Evolutionary conservation across 2,797 vertebrate species (phyloP), one percentile per base, ranked within the genome.

Genomic region (Poecile montanus): DNA sequence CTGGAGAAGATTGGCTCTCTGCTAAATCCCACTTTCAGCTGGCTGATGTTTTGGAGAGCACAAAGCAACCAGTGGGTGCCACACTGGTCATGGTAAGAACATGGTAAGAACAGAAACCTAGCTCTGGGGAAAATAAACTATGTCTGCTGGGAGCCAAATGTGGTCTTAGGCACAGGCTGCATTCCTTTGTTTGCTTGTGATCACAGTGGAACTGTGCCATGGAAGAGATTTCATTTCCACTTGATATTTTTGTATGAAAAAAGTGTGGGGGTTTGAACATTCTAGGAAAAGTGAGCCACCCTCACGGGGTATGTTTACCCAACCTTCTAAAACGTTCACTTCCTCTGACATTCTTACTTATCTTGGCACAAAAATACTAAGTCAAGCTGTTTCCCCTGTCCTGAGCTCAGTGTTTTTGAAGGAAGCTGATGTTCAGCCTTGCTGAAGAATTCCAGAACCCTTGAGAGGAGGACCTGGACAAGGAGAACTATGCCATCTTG

Each of bases 321-420:
- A 70, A 6, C 60, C 83, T 89, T 88, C 50, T 65, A 14, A 85
- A 83, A 72, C 3, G 13, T 63, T 91, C 83, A 2, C 83, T 95
- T 93, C 88, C 93, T 93, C 78, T 85, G 89, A 71, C 85, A 82
- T 66, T 91, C 88, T 57, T 93, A 82, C 90, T 95, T 95, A 58
- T 72, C 85, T 95, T 95, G 96, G 89, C 89, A 78, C 36, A 30
- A 25, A 80, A 94, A 74, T 38, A 22, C 65, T 11, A 29, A 87
- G 75, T 36, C 65, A 81, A 85, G 89, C 83, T 92, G 80, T 80
- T 93, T 94, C 61, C 80, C 56, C 68, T 94, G 85, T 87, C 85
- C 84, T 75, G 89, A 93, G 88, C 58, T 62, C 58, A 58, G 81
- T 77, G 56, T 11, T 94, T 91, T 85, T 58, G 83, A 60, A 71